phyloP scores from a whole-genome alignment of 2,113 vertebrate species.

The Cyprinus carpio region DNA sequence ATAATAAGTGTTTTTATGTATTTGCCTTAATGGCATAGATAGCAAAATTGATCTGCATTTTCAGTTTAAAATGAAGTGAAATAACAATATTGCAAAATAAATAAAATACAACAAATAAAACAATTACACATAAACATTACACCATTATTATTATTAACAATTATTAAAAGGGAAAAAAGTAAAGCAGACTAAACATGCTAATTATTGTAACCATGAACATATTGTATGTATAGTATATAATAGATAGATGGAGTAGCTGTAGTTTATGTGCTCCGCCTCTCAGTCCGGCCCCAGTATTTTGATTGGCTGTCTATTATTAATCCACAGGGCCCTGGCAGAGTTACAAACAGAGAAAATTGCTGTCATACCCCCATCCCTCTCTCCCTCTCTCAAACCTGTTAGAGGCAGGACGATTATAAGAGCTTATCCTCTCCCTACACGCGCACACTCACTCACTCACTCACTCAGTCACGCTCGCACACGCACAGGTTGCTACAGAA shows the following conservation, averaged over 20 bases:
- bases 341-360: slow-evolving; percentile 32
- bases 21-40: not conserved
- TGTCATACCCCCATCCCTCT: not conserved
- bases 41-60: no score
- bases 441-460: slow-evolving; percentile 49
- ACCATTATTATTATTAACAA: no score
- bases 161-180: not conserved
- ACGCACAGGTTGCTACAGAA: slow-evolving; percentile 55
- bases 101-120: no score
- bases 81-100: no score
- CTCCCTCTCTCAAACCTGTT: slow-evolving; percentile 14
- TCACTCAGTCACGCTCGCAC: slow-evolving; percentile 57
- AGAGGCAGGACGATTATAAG: slow-evolving; percentile 24
- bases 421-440: slow-evolving; percentile 65
- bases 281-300: slow-evolving; percentile 4
- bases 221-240: not conserved
- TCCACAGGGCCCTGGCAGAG: slow-evolving; percentile 24
- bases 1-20: not conserved
- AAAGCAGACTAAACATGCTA: not conserved
- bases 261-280: slow-evolving; percentile 28
- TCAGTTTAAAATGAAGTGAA: not conserved
- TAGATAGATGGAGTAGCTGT: not conserved
- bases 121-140: not conserved
- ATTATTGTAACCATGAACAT: slow-evolving; percentile 38
- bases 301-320: slow-evolving; percentile 59